Evolutionary conservation across 2,888 invertebrate species (phyloP).

Genomic region (Sympetrum striolatum): DNA sequence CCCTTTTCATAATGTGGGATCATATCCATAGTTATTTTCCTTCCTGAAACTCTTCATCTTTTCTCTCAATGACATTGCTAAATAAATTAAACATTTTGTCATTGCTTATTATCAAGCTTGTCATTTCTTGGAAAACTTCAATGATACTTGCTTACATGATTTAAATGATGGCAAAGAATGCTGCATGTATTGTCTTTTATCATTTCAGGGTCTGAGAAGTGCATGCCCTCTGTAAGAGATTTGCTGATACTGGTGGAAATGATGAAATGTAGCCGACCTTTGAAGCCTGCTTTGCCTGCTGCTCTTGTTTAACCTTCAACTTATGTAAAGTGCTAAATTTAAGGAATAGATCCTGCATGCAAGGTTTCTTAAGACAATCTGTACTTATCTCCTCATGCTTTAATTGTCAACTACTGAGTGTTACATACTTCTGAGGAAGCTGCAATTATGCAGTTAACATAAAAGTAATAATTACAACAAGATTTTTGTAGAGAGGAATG

Average conservation of each 20-base stretch:
- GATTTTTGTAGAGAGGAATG: neutral
- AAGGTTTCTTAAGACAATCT: constrained; percentile 24
- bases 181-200: constrained; percentile 33
- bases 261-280: constrained; percentile 50
- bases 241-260: constrained; percentile 49
- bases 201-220: constrained; percentile 44
- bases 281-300: constrained; percentile 45
- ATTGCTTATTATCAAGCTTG: neutral
- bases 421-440: neutral
- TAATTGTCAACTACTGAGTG: neutral
- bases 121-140: neutral
- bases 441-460: neutral
- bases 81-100: too few species aligned
- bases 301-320: constrained; percentile 43
- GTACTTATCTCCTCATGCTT: constrained; percentile 10
- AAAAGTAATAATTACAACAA: neutral
- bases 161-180: constrained; percentile 6
- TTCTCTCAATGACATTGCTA: too few species aligned
- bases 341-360: constrained; percentile 20
- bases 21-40: too few species aligned
- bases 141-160: neutral
- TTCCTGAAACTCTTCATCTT: too few species aligned
- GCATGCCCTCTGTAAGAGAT: constrained; percentile 47
- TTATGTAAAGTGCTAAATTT: neutral
- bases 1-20: too few species aligned